Evolutionary conservation across 2,888 invertebrate genomes (phyloP), one percentile per base, ranked within the genome.

Genomic region (Drosophila anomelani): DNA sequence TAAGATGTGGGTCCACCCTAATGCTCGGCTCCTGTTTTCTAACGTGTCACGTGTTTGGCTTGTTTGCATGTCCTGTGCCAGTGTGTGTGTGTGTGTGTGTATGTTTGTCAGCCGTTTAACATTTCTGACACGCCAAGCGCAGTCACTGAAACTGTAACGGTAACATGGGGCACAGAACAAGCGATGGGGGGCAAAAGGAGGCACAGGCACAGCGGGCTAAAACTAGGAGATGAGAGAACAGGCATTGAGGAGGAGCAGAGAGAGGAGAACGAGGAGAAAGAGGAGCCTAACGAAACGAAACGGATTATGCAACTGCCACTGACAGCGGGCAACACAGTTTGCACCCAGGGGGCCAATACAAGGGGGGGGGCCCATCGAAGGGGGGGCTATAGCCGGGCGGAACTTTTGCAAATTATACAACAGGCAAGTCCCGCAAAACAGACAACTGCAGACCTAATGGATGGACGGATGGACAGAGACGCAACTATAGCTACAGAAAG

Each of bases 331-430:
- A 64, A 66, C 66, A 66, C 68, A 66, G 47, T 68, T 64, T 64
- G 64, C 55, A 68, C 56, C 67, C 67, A 32, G 56, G 66, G 68
- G 68, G 41, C 66, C 66, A 55, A 56, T 64, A 66, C 26, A 67
- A 46, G 20, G 54, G 54, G 54, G 54, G 54, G 51, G 23, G 10
- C 34, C 34, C 10, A 10, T 2, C 26, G 47, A 4, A 26, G 26
- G 26, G 29, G 47, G 0, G 29, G 12, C 4, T 8, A 20, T 15
- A 29, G 57, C 38, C 32, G 54, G 49, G 39, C 41, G 46, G 59
- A 75, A 73, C 74, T 75, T 72, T 72, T 72, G 72, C 72, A 72
- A 71, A 74, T 72, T 72, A 74, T 59, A 72, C 74, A 72, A 72
- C 51, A 72, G 73, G 66, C 64, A 58, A 58, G 49, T 39, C 69